Conservation (phyloP, 2,888 invertebrate species). For the Phytoseiulus persimilis region DNA sequence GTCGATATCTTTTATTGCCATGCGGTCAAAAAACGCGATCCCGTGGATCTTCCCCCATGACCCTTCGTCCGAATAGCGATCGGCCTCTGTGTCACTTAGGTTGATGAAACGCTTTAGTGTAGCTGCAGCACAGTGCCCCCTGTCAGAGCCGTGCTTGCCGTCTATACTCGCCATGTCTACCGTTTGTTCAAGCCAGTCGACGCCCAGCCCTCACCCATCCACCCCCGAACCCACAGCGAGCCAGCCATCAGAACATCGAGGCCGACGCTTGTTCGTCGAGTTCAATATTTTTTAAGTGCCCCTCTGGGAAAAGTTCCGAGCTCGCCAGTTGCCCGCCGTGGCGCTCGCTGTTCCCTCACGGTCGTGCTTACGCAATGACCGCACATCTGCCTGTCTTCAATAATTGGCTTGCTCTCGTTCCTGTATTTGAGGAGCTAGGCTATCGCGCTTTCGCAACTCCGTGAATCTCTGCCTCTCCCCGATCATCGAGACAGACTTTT, state of each 20-base stretch:
- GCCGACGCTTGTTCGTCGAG: not conserved
- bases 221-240: not conserved
- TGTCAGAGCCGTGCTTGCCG: not conserved
- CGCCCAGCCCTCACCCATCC: not conserved
- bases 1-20: slow-evolving; percentile 34
- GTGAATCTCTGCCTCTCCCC: not conserved
- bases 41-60: not conserved
- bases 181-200: not conserved
- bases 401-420: not conserved
- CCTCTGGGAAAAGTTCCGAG: not conserved
- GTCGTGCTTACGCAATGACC: not conserved
- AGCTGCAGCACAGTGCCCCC: not conserved
- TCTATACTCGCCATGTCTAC: not conserved
- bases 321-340: not conserved
- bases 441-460: not conserved
- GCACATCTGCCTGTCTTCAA: not conserved
- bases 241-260: slow-evolving; percentile 5
- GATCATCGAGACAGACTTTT: not conserved
- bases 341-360: not conserved
- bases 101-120: not conserved
- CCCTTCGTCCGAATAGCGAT: not conserved
- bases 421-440: not conserved
- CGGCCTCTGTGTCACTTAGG: not conserved
- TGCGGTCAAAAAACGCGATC: slow-evolving; percentile 21
- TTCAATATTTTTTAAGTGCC: not conserved